Evolutionary conservation across 2,797 vertebrate species (phyloP).

Genomic region (Galaxias olidus): DNA sequence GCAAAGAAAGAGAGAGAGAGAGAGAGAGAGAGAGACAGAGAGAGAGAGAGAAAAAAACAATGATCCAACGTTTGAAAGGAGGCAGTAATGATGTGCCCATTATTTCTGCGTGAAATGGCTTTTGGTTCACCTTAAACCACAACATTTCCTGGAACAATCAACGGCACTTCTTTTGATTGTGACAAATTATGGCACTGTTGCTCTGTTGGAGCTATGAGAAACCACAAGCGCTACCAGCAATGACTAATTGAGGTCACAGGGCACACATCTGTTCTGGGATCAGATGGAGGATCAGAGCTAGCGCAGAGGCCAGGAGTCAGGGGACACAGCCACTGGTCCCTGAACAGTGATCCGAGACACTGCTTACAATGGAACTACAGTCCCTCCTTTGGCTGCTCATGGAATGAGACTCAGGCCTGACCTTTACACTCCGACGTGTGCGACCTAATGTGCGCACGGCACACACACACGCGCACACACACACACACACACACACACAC

Average conservation of each 20-base stretch:
- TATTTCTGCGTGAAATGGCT: constrained; percentile 48
- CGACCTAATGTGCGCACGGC: too few species aligned
- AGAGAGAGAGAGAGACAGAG: too few species aligned
- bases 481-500: constrained; percentile 7
- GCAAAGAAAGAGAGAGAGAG: constrained; percentile 43
- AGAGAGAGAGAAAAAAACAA: constrained; percentile 51
- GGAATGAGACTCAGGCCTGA: constrained; percentile 28
- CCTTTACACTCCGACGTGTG: constrained; percentile 21
- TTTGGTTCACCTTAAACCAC: constrained; percentile 50
- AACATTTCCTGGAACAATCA: constrained; percentile 53
- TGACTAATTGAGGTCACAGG: constrained; percentile 49
- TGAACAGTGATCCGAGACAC: constrained; percentile 13
- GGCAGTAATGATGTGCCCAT: constrained; percentile 47
- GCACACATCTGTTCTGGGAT: constrained; percentile 42
- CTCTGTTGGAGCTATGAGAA: constrained; percentile 22
- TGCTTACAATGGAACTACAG: constrained; percentile 29
- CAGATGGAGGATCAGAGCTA: neutral
- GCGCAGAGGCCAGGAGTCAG: neutral
- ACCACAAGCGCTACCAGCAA: constrained; percentile 30
- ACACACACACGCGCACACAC: neutral
- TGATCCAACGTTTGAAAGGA: constrained; percentile 47
- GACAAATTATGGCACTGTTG: constrained; percentile 4
- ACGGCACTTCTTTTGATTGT: constrained; percentile 33
- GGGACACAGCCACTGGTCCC: constrained; percentile 11
- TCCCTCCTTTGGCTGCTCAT: constrained; percentile 13